These are phyloP conservation scores for Trachythela sp. DNA, from an alignment of 64 coral and sea anemone species.

Conservation along the genomic window DNA sequence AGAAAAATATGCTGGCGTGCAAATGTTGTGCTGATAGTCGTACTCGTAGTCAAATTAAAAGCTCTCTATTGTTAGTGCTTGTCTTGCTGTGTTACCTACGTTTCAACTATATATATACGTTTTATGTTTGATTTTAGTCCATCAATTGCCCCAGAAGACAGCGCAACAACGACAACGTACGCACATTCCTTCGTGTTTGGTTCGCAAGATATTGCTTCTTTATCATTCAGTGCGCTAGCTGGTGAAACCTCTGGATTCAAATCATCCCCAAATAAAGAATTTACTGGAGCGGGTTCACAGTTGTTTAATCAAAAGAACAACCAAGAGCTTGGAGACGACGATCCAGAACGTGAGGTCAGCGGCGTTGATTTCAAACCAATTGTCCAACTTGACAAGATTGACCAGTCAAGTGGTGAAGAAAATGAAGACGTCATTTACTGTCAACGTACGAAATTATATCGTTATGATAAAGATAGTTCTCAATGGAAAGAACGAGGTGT, in stretches of 20 bases:
- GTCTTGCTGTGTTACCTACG: too few relatives aligned
- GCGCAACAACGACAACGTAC: background rate
- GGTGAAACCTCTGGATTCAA: background rate
- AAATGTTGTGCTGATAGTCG: too few relatives aligned
- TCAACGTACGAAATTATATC: conserved; percentile 76
- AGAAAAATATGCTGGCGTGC: too few relatives aligned
- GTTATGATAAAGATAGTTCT: conserved; percentile 55
- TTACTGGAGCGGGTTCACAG: conserved; percentile 63
- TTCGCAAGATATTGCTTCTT: background rate
- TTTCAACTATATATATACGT: too few relatives aligned
- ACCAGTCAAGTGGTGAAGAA: conserved; percentile 78
- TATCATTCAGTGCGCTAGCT: conserved; percentile 57
- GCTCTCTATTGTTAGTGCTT: too few relatives aligned
- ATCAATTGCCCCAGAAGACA: background rate
- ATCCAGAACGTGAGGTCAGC: conserved; percentile 36
- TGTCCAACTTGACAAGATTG: conserved; percentile 64
- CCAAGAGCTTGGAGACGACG: background rate
- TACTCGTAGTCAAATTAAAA: too few relatives aligned
- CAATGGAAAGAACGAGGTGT: conserved; percentile 96
- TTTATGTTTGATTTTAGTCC: background rate
- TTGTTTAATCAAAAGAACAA: conserved; percentile 58
- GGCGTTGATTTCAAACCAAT: conserved; percentile 73
- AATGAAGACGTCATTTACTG: conserved; percentile 73
- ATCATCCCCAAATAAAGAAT: conserved; percentile 41
- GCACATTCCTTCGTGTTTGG: background rate